Percentiles rank a stretch among this genome's conserved stretches.
phyloP scores from a whole-genome alignment of 2,113 vertebrate genomes.

The Pseudorhombus dupliciocellatus region DNA sequence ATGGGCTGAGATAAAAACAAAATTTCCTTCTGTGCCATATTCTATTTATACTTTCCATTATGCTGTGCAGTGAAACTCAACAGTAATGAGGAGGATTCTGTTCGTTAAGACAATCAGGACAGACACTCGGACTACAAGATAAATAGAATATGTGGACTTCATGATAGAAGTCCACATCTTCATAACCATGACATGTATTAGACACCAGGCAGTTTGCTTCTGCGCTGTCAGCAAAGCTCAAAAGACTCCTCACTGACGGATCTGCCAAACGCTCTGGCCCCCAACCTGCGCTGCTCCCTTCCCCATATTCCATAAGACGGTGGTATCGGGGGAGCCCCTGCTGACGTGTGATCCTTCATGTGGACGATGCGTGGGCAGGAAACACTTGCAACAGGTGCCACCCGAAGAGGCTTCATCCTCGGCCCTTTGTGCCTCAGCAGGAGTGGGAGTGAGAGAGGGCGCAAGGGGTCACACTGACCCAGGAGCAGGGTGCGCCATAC shows the following conservation, averaged over 20 bases:
- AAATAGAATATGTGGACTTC: background rate
- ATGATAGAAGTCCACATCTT: background rate
- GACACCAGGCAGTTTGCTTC: conserved; percentile 10
- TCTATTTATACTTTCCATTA: conserved; percentile 36
- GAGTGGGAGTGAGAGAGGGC: conserved; percentile 83
- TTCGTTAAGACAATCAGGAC: background rate
- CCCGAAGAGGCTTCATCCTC: conserved; percentile 62
- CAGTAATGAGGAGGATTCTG: conserved; percentile 1
- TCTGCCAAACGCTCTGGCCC: conserved; percentile 63
- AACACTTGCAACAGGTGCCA: conserved; percentile 76
- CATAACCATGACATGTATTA: too few species aligned
- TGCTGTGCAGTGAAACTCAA: background rate
- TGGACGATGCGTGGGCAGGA: conserved; percentile 80
- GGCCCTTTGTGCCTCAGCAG: conserved; percentile 75
- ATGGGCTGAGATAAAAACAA: conserved; percentile 20
- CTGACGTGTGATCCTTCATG: conserved; percentile 79
- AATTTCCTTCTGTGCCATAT: background rate
- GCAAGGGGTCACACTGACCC: conserved; percentile 75
- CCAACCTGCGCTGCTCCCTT: conserved; percentile 33
- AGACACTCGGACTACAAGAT: background rate
- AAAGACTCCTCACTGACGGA: conserved; percentile 22
- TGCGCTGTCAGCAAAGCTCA: conserved; percentile 65
- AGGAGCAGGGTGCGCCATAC: conserved; percentile 51
- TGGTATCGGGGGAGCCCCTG: conserved; percentile 55
- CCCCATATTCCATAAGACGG: conserved; percentile 54